A percentile compares a stretch with the other conserved stretches of the same genome.
Conservation (phyloP, 2,888 invertebrate species). For the Cephalotes varians region DNA sequence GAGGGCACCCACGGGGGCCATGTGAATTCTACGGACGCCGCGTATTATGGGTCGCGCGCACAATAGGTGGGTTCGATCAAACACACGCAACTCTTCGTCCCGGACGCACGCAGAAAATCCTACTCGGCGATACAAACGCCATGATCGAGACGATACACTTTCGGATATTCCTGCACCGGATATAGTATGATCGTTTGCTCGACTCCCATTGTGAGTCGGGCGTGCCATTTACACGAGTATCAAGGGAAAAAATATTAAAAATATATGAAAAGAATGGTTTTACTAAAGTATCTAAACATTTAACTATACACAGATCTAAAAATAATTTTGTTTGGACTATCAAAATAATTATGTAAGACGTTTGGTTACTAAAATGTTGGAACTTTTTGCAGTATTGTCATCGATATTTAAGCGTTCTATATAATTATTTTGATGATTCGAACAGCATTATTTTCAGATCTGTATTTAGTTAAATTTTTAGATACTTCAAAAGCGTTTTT, state of each 20-base stretch:
- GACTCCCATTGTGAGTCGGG: slow-evolving; percentile 49
- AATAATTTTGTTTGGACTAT: too few relatives aligned
- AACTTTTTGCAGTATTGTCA: too few relatives aligned
- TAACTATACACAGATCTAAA: too few relatives aligned
- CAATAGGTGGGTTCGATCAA: slow-evolving; percentile 74
- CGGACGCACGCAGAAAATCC: slow-evolving; percentile 58
- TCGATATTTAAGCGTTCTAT: too few relatives aligned
- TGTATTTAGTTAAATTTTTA: too few relatives aligned
- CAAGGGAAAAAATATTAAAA: slow-evolving; percentile 44
- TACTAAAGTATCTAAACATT: too few relatives aligned
- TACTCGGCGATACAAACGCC: slow-evolving; percentile 36
- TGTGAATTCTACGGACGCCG: slow-evolving; percentile 61
- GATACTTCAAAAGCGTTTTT: too few relatives aligned
- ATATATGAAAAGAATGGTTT: too few relatives aligned
- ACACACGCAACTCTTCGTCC: slow-evolving; percentile 67
- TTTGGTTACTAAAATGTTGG: too few relatives aligned
- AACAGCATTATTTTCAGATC: too few relatives aligned
- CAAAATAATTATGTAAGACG: too few relatives aligned
- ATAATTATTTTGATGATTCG: too few relatives aligned
- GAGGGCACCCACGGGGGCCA: slow-evolving; percentile 70
- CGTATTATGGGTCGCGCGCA: slow-evolving; percentile 70
- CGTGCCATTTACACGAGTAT: slow-evolving; percentile 55
- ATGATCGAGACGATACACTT: slow-evolving; percentile 50
- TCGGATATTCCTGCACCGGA: slow-evolving; percentile 55
- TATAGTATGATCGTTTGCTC: slow-evolving; percentile 52